These are phyloP conservation scores for Hycleus cichorii DNA, from an alignment of 1,140 invertebrate genomes.

Conservation along the genomic window DNA sequence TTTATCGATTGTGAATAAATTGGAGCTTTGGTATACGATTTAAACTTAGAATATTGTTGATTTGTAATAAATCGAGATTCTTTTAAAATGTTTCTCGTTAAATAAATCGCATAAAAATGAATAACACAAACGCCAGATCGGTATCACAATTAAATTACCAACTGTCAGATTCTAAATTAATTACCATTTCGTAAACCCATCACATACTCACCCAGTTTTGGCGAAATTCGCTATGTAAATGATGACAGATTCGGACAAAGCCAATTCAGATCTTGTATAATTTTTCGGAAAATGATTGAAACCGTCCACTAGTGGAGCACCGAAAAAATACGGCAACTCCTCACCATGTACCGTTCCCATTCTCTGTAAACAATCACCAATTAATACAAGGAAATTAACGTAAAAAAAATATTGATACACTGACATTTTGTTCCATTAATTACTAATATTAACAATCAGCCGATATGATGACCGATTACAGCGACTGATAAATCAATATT, in stretches of 20 bases:
- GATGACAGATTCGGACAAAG: slow-evolving; percentile 79
- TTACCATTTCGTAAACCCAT: too few species aligned
- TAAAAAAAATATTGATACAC: background rate
- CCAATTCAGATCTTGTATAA: slow-evolving; percentile 73
- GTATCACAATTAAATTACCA: too few species aligned
- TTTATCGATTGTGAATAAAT: too few species aligned
- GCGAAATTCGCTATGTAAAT: slow-evolving; percentile 85
- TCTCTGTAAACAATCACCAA: slow-evolving; percentile 49
- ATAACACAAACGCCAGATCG: too few species aligned
- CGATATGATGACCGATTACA: background rate
- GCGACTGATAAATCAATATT: background rate
- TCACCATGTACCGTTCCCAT: slow-evolving; percentile 84
- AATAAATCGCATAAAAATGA: too few species aligned
- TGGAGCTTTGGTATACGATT: too few species aligned
- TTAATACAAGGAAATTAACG: background rate
- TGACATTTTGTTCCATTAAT: too few species aligned
- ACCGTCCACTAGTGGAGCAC: slow-evolving; percentile 66
- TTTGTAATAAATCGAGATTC: too few species aligned
- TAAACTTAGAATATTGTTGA: too few species aligned
- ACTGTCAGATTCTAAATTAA: too few species aligned
- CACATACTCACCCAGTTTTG: slow-evolving; percentile 72
- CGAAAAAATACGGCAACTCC: slow-evolving; percentile 85
- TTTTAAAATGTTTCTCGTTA: too few species aligned
- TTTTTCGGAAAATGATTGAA: slow-evolving; percentile 70
- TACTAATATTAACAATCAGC: too few species aligned